Percentiles rank a stretch among this genome's conserved stretches.
Conservation (phyloP, 1,140 invertebrate species). For the Calephelis nemesis region DNA sequence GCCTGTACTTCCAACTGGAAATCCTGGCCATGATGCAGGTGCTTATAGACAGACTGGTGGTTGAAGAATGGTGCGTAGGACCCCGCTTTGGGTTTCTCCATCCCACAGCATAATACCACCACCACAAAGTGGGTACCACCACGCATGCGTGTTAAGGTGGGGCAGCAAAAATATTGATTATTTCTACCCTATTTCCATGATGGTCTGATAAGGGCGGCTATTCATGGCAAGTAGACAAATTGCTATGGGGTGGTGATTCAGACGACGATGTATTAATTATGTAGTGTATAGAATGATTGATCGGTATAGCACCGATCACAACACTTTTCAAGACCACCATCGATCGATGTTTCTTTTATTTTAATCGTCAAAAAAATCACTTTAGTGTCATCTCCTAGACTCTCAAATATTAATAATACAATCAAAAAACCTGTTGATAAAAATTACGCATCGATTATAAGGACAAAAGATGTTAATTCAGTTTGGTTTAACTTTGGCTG, state of each 20-base stretch:
- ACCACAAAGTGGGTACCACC: constrained; percentile 51
- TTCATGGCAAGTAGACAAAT: constrained; percentile 61
- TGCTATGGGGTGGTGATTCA: constrained; percentile 59
- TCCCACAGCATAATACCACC: constrained; percentile 55
- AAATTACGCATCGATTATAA: too few species aligned
- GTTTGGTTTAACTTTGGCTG: too few species aligned
- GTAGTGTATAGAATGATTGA: constrained; percentile 64
- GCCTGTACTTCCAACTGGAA: constrained; percentile 28
- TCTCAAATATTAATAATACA: too few species aligned
- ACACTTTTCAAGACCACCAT: constrained; percentile 10
- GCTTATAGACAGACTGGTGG: constrained; percentile 33
- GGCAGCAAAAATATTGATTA: constrained; percentile 67
- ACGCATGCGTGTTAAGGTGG: constrained; percentile 67
- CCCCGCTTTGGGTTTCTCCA: constrained; percentile 49
- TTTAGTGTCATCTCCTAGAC: too few species aligned
- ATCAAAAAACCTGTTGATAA: too few species aligned
- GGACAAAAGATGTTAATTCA: too few species aligned
- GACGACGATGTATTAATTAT: constrained; percentile 64
- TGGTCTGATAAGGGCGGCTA: constrained; percentile 59
- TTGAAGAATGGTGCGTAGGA: constrained; percentile 51
- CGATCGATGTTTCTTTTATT: constrained; percentile 24
- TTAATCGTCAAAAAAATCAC: background rate
- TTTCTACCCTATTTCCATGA: constrained; percentile 62
- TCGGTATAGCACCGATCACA: constrained; percentile 38
- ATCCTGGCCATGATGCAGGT: constrained; percentile 32